These are phyloP conservation scores for Lasius platythorax DNA, from an alignment of 2,888 invertebrate species.

Conservation along the genomic window DNA sequence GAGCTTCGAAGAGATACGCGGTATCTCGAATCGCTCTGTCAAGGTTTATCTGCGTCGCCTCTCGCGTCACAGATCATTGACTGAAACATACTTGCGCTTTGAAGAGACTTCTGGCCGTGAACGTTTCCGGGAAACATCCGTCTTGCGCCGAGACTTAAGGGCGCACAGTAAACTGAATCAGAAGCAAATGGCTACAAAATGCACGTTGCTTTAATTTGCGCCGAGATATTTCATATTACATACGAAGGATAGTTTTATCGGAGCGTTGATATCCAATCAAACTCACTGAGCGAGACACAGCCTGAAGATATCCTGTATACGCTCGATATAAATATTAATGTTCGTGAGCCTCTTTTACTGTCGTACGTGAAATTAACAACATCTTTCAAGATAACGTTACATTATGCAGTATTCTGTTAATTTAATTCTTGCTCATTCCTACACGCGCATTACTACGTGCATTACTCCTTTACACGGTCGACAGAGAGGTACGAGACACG, in stretches of 20 bases:
- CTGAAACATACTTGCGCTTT: constrained; percentile 73
- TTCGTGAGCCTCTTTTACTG: background rate
- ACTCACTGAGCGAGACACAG: background rate
- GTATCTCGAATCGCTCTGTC: constrained; percentile 72
- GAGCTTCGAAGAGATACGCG: constrained; percentile 46
- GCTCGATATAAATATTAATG: constrained; percentile 16
- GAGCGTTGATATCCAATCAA: background rate
- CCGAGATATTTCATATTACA: constrained; percentile 13
- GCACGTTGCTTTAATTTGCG: constrained; percentile 24
- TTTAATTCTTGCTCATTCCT: constrained; percentile 4
- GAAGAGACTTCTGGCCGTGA: constrained; percentile 71
- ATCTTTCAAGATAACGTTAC: constrained; percentile 7
- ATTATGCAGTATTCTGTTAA: constrained; percentile 6
- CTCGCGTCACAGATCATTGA: constrained; percentile 79
- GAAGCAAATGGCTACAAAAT: background rate
- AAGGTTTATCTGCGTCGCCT: constrained; percentile 72
- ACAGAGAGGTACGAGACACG: constrained; percentile 5
- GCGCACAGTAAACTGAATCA: background rate
- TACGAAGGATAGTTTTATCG: background rate
- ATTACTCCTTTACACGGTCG: constrained; percentile 12
- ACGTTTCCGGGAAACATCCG: constrained; percentile 80
- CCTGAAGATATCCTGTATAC: background rate
- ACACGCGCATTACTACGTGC: background rate
- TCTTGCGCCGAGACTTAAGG: constrained; percentile 67
- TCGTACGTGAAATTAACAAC: constrained; percentile 15